Evolutionary conservation across 1,140 invertebrate genomes (phyloP), one percentile per base, ranked within the genome.

Genomic region (Papilio polyxenes): DNA sequence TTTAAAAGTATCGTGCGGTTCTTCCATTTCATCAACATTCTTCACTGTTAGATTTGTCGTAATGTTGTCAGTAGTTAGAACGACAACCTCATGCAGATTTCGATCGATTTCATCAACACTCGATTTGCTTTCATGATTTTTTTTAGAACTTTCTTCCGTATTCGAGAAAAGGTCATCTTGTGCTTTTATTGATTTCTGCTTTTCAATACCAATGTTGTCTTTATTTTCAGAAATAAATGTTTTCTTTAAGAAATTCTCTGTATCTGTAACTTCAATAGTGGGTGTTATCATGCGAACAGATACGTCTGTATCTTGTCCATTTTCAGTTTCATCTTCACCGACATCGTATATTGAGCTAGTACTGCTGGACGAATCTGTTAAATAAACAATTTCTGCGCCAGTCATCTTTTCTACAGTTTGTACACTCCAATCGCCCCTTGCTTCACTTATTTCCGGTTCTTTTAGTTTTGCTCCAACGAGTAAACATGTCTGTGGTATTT

Each of bases 331-430:
- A 76, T 92, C 92, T 79, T 95, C 91, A 80, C 86, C 91, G 51
- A 89, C 84, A 51, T 94, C 92, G 76, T 95, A 91, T 76, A 94
- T 86, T 51, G 95, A 95, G 87, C 94, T 95, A 48, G 94, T 94
- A 79, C 94, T 95, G 82, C 93, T 94, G 5, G 95, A 95, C 8
- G 93, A 94, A 85, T 95, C 94, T 75, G 95, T 95, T 62, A 95
- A 85, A 86, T 94, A 95, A 40, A 95, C 94, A 51, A 95, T 86
- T 89, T 95, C 94, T 49, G 94, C 94, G 11, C 94, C 94, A 37
- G 90, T 91, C 80, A 94, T 88, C 85, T 90, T 90, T 88, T 94
- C 93, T 20, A 92, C 85, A 37, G 89, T 93, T 88, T 93, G 87
- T 56, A 94, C 87, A 13, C 89, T 91, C 94, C 94, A 95, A 80